Percentiles rank a stretch among this genome's conserved stretches.
phyloP scores from a whole-genome alignment of 2,113 vertebrate species.

The Turnix velox region DNA sequence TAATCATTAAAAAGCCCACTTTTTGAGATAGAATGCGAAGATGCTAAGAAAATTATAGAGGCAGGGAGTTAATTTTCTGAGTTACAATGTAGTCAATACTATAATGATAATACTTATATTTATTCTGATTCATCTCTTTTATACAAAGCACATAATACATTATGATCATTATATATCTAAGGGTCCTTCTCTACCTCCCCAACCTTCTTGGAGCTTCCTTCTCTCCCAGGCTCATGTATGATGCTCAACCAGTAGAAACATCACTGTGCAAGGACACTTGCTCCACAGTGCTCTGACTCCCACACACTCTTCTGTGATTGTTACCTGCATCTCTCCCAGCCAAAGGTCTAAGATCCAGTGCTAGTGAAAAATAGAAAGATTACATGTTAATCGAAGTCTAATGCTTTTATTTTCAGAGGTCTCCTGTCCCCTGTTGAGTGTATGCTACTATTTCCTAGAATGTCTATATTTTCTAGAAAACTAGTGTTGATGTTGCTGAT shows the following conservation, averaged over 20 bases:
- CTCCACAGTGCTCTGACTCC: background rate
- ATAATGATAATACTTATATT: background rate
- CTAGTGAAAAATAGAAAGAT: background rate
- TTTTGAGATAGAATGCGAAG: background rate
- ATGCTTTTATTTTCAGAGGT: background rate
- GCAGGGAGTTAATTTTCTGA: background rate
- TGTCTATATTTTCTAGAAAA: background rate
- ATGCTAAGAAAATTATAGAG: background rate
- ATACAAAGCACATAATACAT: background rate
- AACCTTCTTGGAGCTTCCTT: background rate
- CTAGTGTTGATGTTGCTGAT: background rate
- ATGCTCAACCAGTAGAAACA: background rate
- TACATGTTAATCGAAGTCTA: background rate
- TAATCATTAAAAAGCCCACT: background rate
- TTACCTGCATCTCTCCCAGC: background rate
- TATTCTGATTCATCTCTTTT: background rate
- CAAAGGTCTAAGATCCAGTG: background rate
- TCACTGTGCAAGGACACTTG: background rate
- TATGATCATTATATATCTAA: background rate
- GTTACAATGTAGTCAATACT: background rate
- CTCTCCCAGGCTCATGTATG: background rate
- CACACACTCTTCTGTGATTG: background rate
- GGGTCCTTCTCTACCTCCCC: background rate
- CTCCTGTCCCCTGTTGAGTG: background rate
- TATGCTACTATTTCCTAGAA: background rate